Evolutionary conservation across 2,113 vertebrate genomes (phyloP).

Genomic region (Stigmatopora argus): DNA sequence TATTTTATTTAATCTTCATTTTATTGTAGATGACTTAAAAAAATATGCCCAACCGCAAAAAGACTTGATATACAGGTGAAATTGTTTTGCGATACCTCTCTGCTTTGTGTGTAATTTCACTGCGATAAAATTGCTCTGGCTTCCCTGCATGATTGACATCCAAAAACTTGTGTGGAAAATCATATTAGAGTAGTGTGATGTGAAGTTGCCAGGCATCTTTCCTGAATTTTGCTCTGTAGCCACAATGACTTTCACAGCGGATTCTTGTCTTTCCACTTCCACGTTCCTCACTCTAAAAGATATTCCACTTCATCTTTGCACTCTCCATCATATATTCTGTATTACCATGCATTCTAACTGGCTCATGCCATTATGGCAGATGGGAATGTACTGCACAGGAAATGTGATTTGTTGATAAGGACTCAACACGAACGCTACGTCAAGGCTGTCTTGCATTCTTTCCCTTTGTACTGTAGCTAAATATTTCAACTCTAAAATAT

Average conservation of each 20-base stretch:
- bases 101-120: constrained; percentile 26
- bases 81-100: constrained; percentile 2
- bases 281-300: constrained; percentile 37
- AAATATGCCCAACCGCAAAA: background rate
- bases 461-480: background rate
- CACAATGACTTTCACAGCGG: constrained; percentile 30
- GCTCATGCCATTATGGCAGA: background rate
- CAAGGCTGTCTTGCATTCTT: background rate
- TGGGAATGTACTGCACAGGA: background rate
- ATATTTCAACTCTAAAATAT: background rate
- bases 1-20: background rate
- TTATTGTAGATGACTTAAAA: background rate
- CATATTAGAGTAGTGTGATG: background rate
- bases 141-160: constrained; percentile 5
- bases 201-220: constrained; percentile 16
- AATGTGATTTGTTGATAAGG: background rate
- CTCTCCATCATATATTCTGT: constrained; percentile 1
- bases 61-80: background rate
- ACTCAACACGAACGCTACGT: background rate
- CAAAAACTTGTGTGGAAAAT: constrained; percentile 6
- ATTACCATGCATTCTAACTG: background rate
- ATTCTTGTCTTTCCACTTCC: constrained; percentile 25
- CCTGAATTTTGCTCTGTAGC: constrained; percentile 16
- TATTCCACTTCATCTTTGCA: constrained; percentile 11
- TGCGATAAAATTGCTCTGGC: constrained; percentile 24